Evolutionary conservation across 2,797 vertebrate genomes (phyloP).

Genomic region (Enoplosus armatus): DNA sequence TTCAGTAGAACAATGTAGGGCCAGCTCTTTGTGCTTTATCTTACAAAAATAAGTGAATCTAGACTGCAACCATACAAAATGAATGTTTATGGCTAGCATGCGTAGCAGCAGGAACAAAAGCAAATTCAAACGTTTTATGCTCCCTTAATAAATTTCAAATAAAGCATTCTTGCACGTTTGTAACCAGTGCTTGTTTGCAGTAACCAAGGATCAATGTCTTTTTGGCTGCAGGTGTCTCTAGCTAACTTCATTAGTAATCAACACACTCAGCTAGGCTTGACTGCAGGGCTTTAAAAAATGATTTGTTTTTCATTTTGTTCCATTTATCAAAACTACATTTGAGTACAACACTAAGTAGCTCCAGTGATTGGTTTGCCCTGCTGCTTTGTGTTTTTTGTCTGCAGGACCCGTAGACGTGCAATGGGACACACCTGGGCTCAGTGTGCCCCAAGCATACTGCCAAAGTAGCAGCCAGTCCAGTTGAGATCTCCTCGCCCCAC

Average conservation of each 20-base stretch:
- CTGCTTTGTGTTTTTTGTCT: not conserved
- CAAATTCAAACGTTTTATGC: not conserved
- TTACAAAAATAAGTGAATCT: not conserved
- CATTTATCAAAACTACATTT: not conserved
- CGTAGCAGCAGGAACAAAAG: conserved; percentile 3
- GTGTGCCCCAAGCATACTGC: not conserved
- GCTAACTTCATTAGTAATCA: not conserved
- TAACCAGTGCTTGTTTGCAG: not conserved
- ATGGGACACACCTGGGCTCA: not conserved
- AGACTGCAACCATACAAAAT: too few species aligned
- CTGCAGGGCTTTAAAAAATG: not conserved
- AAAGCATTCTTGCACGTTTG: not conserved
- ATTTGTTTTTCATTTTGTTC: not conserved
- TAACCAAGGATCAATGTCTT: not conserved
- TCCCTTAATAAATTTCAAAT: not conserved
- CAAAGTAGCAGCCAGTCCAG: not conserved
- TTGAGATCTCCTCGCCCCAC: not conserved
- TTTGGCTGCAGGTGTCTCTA: not conserved
- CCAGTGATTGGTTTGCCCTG: not conserved
- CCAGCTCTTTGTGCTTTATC: not conserved
- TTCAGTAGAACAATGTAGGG: not conserved
- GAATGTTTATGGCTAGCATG: too few species aligned
- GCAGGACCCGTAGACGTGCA: not conserved
- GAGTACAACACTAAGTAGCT: not conserved
- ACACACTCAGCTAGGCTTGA: not conserved